A percentile compares a stretch with the other conserved stretches of the same genome.
These are phyloP conservation scores for Leptinotarsa rubiginosa DNA, from an alignment of 2,888 invertebrate genomes.

Conservation along the genomic window DNA sequence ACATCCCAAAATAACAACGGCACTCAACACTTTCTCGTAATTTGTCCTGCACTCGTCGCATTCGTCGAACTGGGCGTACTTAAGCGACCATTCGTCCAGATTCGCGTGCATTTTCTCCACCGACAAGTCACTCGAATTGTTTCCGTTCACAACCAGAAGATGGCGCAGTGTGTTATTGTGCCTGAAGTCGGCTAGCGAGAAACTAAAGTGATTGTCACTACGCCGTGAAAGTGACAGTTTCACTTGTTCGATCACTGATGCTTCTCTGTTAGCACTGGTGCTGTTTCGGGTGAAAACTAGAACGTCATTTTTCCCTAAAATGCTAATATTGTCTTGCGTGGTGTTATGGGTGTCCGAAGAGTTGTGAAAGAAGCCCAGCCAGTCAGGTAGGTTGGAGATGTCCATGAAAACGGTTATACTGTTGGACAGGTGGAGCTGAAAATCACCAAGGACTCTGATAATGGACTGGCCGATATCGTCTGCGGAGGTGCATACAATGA, in stretches of 20 bases:
- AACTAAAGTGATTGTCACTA: conserved; percentile 37
- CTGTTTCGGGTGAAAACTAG: conserved; percentile 31
- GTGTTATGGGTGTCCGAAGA: conserved; percentile 31
- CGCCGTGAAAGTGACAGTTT: conserved; percentile 44
- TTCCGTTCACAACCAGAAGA: conserved; percentile 55
- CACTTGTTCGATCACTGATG: conserved; percentile 48
- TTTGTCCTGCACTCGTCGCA: conserved; percentile 64
- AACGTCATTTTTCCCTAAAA: conserved; percentile 28
- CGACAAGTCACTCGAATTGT: conserved; percentile 52
- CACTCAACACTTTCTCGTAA: conserved; percentile 59
- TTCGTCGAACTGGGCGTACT: conserved; percentile 65
- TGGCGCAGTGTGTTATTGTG: conserved; percentile 58
- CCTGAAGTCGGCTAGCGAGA: conserved; percentile 60
- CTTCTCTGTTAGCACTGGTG: conserved; percentile 44
- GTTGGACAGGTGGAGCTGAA: conserved; percentile 64
- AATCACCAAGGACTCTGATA: conserved; percentile 64
- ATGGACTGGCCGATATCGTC: conserved; percentile 64
- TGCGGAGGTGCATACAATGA: conserved; percentile 69
- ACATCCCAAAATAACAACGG: conserved; percentile 61
- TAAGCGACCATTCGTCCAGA: conserved; percentile 67
- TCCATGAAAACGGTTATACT: conserved; percentile 67
- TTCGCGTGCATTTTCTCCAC: conserved; percentile 57
- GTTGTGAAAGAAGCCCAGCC: conserved; percentile 56
- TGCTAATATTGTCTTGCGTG: conserved; percentile 49
- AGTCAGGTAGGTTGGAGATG: conserved; percentile 64